Evolutionary conservation across 2,113 vertebrate species (phyloP), one percentile per base, ranked within the genome.

Genomic region (Chamaea fasciata): DNA sequence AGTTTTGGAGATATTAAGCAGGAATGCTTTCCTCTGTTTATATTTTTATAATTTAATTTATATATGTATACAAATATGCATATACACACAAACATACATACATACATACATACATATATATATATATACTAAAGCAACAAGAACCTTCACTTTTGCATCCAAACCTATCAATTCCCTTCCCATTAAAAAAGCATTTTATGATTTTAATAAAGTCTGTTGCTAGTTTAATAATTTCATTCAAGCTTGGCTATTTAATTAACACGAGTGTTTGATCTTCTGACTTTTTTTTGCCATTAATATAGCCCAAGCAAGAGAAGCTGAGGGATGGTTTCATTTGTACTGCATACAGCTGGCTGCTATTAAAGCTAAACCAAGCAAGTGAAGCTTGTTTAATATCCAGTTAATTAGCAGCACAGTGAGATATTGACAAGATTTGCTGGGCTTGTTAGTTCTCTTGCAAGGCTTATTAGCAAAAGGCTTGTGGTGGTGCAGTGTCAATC

Each of bases 241-340:
- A 91, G 89, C 67, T 52, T 88, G 75, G 79, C 70, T 89, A 80
- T 92, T 95, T 96, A 95, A 96, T 96, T 93, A 95, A 87, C 59
- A 6, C 2, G 7, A 81, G 63, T 19, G 24, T 94, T 94, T 96
- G 83, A 96, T 88, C 92, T 90, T 81, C 83, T 92, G 90, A 37
- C 47, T 19, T 35, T 69, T 90, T 41, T 90, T 77, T 90, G 69
- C 71, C 80, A 70, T 88, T 95, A 88, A 78, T 75, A 56, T 0
- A 85, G 59, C 13, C 71, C 65, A 47, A 90, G 89, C 37, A 89
- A 71, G 68, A 92, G 78, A 73, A 82, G 68, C 76, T 57, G 81
- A 65, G 55, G 88, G 69, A 53, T 74, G 84, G 84, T 95, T 93
- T 92, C 65, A 53, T 83, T 67, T 82, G 41, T 26, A 55, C 42